Conservation (phyloP, 2,797 vertebrate species). For the Semaprochilodus insignis region DNA sequence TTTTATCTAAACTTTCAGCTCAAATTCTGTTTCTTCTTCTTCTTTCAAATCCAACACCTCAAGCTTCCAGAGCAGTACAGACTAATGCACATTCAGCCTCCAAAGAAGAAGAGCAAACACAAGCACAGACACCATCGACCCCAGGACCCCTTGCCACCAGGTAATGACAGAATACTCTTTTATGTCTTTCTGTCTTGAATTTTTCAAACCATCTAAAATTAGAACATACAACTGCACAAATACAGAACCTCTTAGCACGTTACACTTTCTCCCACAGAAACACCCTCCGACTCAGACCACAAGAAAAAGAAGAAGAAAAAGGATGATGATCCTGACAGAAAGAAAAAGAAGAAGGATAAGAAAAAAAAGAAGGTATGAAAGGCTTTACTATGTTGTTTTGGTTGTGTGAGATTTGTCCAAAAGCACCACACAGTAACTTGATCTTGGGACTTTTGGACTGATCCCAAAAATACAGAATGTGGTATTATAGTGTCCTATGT, state of each 20-base stretch:
- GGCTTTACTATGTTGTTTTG: not conserved
- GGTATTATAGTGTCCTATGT: too few species aligned
- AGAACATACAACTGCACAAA: not conserved
- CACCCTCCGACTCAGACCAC: slow-evolving; percentile 96
- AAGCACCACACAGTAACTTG: not conserved
- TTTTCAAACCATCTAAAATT: too few species aligned
- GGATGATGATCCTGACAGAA: slow-evolving; percentile 93
- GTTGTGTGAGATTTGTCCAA: not conserved
- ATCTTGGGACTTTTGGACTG: too few species aligned
- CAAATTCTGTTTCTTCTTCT: not conserved
- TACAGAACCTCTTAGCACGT: not conserved
- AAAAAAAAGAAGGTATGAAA: slow-evolving; percentile 94
- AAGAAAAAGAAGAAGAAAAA: slow-evolving; percentile 99
- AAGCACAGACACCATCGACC: slow-evolving; percentile 96
- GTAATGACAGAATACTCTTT: slow-evolving; percentile 65
- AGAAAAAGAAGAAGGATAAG: slow-evolving; percentile 98
- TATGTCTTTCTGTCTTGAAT: not conserved
- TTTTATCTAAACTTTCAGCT: not conserved
- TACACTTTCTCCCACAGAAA: slow-evolving; percentile 78
- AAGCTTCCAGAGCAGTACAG: slow-evolving; percentile 97
- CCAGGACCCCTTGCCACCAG: slow-evolving; percentile 95
- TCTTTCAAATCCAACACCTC: not conserved
- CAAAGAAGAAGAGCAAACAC: slow-evolving; percentile 98
- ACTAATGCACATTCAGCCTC: slow-evolving; percentile 98
- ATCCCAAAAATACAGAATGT: too few species aligned